Percentiles rank a stretch among this genome's conserved stretches.
Conservation (phyloP, 2,888 invertebrate species). For the Gordius sp. region DNA sequence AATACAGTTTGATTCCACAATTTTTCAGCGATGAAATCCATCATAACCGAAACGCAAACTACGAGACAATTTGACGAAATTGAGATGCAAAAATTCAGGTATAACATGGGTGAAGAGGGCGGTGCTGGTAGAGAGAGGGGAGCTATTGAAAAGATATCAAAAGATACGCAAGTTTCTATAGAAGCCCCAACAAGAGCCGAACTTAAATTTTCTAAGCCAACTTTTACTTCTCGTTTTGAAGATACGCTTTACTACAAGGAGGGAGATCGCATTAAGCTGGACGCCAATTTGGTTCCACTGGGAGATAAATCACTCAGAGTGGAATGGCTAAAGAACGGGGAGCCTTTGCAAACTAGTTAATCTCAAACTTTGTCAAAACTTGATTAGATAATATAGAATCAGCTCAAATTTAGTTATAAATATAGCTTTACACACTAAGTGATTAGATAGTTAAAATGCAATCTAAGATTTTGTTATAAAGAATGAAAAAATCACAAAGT, state of each 20-base stretch:
- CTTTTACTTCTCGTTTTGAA: constrained; percentile 9
- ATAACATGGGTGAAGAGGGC: not conserved
- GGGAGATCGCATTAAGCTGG: constrained; percentile 59
- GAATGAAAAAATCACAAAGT: too few species aligned
- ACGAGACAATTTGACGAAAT: constrained; percentile 13
- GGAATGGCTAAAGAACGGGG: constrained; percentile 78
- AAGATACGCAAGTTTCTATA: too few species aligned
- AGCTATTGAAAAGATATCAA: too few species aligned
- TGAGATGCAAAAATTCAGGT: not conserved
- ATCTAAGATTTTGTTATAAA: too few species aligned
- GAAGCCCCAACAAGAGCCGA: too few species aligned
- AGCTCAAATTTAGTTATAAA: too few species aligned
- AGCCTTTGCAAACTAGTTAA: constrained; percentile 24
- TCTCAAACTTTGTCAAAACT: too few species aligned
- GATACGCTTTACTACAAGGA: constrained; percentile 30
- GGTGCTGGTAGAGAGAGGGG: not conserved
- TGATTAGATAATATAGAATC: too few species aligned
- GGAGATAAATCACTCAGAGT: constrained; percentile 67
- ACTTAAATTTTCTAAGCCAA: constrained; percentile 12
- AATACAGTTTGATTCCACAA: too few species aligned
- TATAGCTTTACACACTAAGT: too few species aligned
- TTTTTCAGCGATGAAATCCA: constrained; percentile 1
- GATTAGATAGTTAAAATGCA: too few species aligned
- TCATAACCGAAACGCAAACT: constrained; percentile 7
- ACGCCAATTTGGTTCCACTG: constrained; percentile 63